Base-by-base conservation (phyloP, 1,140 invertebrate species). In the Scylla paramamosain region DNA sequence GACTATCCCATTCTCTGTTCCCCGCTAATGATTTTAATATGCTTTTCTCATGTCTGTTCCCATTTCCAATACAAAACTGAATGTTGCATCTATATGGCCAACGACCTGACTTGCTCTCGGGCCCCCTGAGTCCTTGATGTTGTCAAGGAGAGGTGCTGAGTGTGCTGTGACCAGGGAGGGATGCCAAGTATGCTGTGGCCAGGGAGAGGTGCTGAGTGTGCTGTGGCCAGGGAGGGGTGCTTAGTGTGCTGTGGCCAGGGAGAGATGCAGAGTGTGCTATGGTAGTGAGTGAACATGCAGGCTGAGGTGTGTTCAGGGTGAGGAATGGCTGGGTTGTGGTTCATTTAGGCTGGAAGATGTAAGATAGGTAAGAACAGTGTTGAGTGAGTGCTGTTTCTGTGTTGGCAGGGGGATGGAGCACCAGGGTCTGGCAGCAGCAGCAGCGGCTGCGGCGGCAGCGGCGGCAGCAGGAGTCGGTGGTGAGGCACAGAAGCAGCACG, bases 331-430 rank as follows among this genome's bases (percentile, higher is more conserved):
- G 77, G 7, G 20, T 20, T 25, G 77, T 82, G 77, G 20, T 82
- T 20, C 20, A 12, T 25, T 82, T 20, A 82, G 7, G 77, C 77
- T 82, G 77, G 77, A 28, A 7, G 77, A 77, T 10, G 77, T 8
- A 28, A 28, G 20, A 28, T 3, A 20, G 77, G 77, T 28, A 4
- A 82, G 77, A 7, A 28, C 20, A 28, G 77, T 25, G 77, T 20
- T 82, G 77, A 39, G 39, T 39, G 1, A 39, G 39, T 39, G 39
- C 1, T 39, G 39, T 39, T 39, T 39, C 39, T 39, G 39, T 39
- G 39, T 39, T 39, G 39, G 67, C 48, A 59, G 46, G 67, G 87
- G 92, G n/a, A 93, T 93, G 92, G 92, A 93, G 86, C 92, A 93
- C 29, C 92, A 93, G 83, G 25, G 45, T 12, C 83, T 93, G 8